Percentiles rank a stretch among this genome's conserved stretches.
Conservation (phyloP, 2,797 vertebrate species). For the Macropus fuliginosus region DNA sequence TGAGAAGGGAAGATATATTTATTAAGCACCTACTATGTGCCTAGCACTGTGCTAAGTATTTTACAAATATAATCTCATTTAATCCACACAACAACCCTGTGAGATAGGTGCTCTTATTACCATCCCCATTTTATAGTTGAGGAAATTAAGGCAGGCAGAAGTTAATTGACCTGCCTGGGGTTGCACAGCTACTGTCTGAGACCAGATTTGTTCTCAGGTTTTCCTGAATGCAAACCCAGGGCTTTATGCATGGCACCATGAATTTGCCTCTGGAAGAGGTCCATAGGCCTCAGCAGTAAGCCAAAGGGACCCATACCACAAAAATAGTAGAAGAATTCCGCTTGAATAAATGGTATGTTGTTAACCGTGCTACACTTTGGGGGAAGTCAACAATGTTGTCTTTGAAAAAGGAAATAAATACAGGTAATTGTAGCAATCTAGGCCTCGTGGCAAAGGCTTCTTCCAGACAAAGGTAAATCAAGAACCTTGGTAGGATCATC, state of each 20-base stretch:
- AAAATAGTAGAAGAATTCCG: not conserved
- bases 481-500: constrained; percentile 7
- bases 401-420: constrained; percentile 36
- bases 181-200: not conserved
- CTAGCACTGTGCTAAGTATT: not conserved
- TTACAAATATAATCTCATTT: not conserved
- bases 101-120: not conserved
- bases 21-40: not conserved
- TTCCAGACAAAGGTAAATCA: constrained; percentile 8
- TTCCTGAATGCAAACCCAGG: not conserved
- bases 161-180: not conserved
- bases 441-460: not conserved
- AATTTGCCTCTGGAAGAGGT: not conserved
- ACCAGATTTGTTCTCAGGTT: constrained; percentile 5
- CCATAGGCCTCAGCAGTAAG: not conserved
- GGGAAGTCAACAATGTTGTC: constrained; percentile 32
- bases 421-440: constrained; percentile 17
- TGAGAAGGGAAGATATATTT: not conserved
- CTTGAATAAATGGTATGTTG: not conserved
- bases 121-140: not conserved
- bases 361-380: constrained; percentile 18
- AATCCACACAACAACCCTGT: not conserved
- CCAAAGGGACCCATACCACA: not conserved
- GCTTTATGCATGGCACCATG: not conserved
- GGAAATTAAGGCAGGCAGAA: not conserved